These are phyloP conservation scores for Tragelaphus strepsiceros DNA, from an alignment of 2,113 vertebrate species.

Conservation along the genomic window DNA sequence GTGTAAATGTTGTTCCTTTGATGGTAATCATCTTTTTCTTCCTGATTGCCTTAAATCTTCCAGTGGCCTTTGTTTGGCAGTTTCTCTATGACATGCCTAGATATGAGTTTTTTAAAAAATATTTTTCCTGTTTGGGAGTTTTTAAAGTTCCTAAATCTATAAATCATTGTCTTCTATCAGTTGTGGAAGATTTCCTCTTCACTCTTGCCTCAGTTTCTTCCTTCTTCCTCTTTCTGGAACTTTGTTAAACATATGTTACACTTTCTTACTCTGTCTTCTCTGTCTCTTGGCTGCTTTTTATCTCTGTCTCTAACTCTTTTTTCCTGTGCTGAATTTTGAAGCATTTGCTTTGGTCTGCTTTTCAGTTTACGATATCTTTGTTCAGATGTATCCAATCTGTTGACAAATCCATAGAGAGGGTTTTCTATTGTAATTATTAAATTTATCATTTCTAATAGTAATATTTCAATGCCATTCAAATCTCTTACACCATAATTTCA, in stretches of 20 bases:
- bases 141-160: not conserved
- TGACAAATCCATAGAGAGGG: not conserved
- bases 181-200: not conserved
- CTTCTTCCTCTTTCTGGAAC: not conserved
- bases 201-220: not conserved
- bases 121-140: not conserved
- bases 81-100: not conserved
- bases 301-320: not conserved
- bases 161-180: not conserved
- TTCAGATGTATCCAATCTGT: not conserved
- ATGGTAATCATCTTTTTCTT: not conserved
- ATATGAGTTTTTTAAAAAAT: not conserved
- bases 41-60: not conserved
- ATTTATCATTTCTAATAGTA: slow-evolving; percentile 26
- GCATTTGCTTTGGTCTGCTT: not conserved
- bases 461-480: not conserved
- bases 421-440: not conserved
- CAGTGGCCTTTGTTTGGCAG: not conserved
- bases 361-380: not conserved
- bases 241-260: not conserved
- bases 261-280: not conserved
- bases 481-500: not conserved
- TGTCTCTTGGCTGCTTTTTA: not conserved
- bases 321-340: not conserved
- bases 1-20: not conserved